Evolutionary conservation across 2,113 vertebrate genomes (phyloP).

Genomic region (Pseudorasbora parva): DNA sequence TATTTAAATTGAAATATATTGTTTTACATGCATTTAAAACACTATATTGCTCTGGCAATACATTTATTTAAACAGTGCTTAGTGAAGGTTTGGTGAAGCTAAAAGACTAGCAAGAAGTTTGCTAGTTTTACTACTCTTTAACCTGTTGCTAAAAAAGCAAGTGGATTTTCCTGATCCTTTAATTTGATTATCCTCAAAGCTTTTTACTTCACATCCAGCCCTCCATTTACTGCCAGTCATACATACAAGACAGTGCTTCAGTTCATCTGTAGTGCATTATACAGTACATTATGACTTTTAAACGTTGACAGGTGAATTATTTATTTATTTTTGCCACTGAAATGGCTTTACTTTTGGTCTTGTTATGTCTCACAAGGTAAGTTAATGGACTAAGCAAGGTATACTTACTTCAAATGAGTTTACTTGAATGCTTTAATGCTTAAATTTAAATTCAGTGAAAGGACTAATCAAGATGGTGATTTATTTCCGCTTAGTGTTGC

Average conservation of each 20-base stretch:
- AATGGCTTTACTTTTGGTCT: conserved; percentile 33
- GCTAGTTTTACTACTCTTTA: conserved; percentile 10
- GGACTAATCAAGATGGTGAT: background rate
- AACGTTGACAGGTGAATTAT: background rate
- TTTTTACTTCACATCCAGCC: conserved; percentile 17
- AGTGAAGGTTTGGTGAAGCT: background rate
- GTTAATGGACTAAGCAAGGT: background rate
- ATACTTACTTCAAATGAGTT: background rate
- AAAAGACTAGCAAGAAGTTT: background rate
- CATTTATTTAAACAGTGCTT: too few species aligned
- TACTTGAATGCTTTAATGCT: background rate
- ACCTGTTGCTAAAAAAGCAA: conserved; percentile 63
- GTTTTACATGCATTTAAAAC: background rate
- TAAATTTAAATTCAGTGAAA: background rate
- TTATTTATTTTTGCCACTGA: background rate
- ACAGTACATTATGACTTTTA: background rate
- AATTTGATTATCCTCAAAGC: conserved; percentile 71
- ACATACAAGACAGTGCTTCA: background rate
- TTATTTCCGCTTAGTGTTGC: conserved; percentile 71
- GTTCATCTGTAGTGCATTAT: background rate
- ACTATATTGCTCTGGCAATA: background rate
- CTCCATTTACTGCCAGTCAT: conserved; percentile 22
- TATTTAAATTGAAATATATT: background rate
- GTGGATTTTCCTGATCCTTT: conserved; percentile 72
- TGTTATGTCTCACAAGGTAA: conserved; percentile 48